phyloP scores from a whole-genome alignment of 2,888 invertebrate species.

The Cheilosia grossa region DNA sequence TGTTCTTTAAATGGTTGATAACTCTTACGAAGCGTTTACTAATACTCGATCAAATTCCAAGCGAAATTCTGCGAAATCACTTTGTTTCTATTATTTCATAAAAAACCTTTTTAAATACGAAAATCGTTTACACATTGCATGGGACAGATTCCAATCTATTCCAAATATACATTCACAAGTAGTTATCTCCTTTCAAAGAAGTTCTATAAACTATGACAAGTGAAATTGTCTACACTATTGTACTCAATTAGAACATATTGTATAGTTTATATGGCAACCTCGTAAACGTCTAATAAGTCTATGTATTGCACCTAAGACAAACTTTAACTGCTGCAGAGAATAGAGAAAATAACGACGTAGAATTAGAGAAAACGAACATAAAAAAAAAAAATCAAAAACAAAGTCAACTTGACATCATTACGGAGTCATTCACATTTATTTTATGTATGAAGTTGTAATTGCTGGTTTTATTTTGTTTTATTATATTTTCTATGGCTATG shows the following conservation, averaged over 20 bases:
- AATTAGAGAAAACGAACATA: slow-evolving; percentile 35
- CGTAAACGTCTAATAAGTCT: slow-evolving; percentile 18
- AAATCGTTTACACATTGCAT: too few species aligned
- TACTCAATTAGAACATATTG: slow-evolving; percentile 46
- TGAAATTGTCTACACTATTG: slow-evolving; percentile 1
- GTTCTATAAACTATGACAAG: too few species aligned
- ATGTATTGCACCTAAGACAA: slow-evolving; percentile 47
- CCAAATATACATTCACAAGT: too few species aligned
- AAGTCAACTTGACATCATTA: slow-evolving; percentile 76
- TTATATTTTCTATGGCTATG: slow-evolving; percentile 21
- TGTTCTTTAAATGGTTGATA: too few species aligned
- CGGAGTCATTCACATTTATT: slow-evolving; percentile 76
- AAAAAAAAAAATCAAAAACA: slow-evolving; percentile 50
- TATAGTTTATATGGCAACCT: slow-evolving; percentile 31
- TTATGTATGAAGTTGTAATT: slow-evolving; percentile 44
- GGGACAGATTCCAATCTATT: too few species aligned
- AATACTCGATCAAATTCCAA: too few species aligned
- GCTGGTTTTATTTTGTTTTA: slow-evolving; percentile 43
- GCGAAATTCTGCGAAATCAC: too few species aligned
- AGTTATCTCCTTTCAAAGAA: too few species aligned
- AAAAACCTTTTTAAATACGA: too few species aligned
- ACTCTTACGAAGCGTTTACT: too few species aligned
- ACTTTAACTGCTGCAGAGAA: slow-evolving; percentile 40
- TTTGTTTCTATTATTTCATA: too few species aligned
- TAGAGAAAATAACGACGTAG: slow-evolving; percentile 46